A percentile compares a stretch with the other conserved stretches of the same genome.
phyloP scores from a whole-genome alignment of 2,888 invertebrate species.

The Laothoe populi region DNA sequence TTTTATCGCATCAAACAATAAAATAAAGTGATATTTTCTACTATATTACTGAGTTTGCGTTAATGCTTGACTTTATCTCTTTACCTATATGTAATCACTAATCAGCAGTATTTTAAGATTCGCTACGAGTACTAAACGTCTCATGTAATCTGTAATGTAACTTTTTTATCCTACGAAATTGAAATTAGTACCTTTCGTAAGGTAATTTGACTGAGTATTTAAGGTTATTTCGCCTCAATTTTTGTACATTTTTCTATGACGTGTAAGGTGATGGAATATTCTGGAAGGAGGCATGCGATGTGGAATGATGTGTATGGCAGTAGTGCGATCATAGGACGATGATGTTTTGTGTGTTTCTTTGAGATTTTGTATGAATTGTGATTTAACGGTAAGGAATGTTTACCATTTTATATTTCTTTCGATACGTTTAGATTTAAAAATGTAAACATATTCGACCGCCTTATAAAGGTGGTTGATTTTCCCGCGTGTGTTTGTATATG shows the following conservation, averaged over 20 bases:
- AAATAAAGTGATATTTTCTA: constrained; percentile 79
- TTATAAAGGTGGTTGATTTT: constrained; percentile 64
- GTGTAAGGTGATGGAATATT: constrained; percentile 13
- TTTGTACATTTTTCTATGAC: constrained; percentile 59
- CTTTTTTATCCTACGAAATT: constrained; percentile 74
- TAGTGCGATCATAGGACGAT: not conserved
- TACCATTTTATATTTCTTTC: constrained; percentile 40
- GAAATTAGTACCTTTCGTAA: constrained; percentile 56
- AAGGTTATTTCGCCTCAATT: constrained; percentile 53
- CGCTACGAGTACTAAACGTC: constrained; percentile 55
- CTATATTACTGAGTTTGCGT: constrained; percentile 59
- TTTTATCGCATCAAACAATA: constrained; percentile 70
- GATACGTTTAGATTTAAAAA: constrained; percentile 30
- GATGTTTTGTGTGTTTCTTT: constrained; percentile 50
- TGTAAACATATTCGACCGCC: constrained; percentile 47
- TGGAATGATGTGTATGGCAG: not conserved
- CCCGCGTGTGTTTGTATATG: constrained; percentile 63
- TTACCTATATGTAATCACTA: constrained; percentile 64
- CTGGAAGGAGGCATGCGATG: constrained; percentile 6
- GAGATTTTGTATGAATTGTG: constrained; percentile 47
- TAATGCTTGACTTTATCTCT: constrained; percentile 57
- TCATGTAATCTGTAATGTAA: constrained; percentile 65
- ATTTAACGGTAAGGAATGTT: constrained; percentile 45
- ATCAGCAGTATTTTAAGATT: constrained; percentile 67
- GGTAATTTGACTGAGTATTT: constrained; percentile 71